phyloP scores from a whole-genome alignment of 2,797 vertebrate genomes.

The Megaceryle alcyon region DNA sequence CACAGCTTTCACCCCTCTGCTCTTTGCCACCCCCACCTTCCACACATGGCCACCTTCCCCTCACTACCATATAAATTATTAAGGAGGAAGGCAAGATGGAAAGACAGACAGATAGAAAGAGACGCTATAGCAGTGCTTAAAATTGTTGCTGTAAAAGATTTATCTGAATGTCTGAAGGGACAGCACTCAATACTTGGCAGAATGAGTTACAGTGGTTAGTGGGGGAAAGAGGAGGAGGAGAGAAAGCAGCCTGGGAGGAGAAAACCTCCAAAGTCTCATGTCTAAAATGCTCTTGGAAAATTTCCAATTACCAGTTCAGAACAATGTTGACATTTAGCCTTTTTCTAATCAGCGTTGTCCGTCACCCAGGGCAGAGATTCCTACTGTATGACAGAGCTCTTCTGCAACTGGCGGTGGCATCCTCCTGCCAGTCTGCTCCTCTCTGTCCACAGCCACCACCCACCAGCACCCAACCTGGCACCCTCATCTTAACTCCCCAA shows the following conservation, averaged over 20 bases:
- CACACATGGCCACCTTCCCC: not conserved
- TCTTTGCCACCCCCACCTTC: not conserved
- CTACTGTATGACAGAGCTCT: conserved; percentile 51
- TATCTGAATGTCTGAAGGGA: conserved; percentile 63
- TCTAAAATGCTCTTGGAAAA: conserved; percentile 65
- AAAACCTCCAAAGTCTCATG: conserved; percentile 56
- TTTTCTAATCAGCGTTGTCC: conserved; percentile 61
- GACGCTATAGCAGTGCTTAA: conserved; percentile 60
- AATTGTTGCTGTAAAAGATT: conserved; percentile 48
- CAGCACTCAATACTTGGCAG: conserved; percentile 59
- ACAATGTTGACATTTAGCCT: conserved; percentile 77
- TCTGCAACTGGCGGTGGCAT: not conserved
- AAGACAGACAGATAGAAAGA: conserved; percentile 36
- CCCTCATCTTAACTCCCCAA: not conserved
- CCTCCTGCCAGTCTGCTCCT: not conserved
- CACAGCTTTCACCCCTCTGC: not conserved
- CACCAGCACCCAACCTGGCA: not conserved
- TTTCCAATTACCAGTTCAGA: conserved; percentile 66
- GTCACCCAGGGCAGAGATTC: conserved; percentile 71
- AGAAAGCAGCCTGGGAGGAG: conserved; percentile 40
- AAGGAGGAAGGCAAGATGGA: conserved; percentile 14
- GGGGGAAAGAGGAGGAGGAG: not conserved
- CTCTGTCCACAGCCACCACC: not conserved
- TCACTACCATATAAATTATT: conserved; percentile 49
- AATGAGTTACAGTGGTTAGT: conserved; percentile 12